Evolutionary conservation across 2,113 vertebrate species (phyloP), one percentile per base, ranked within the genome.

Genomic region (Indicator indicator): DNA sequence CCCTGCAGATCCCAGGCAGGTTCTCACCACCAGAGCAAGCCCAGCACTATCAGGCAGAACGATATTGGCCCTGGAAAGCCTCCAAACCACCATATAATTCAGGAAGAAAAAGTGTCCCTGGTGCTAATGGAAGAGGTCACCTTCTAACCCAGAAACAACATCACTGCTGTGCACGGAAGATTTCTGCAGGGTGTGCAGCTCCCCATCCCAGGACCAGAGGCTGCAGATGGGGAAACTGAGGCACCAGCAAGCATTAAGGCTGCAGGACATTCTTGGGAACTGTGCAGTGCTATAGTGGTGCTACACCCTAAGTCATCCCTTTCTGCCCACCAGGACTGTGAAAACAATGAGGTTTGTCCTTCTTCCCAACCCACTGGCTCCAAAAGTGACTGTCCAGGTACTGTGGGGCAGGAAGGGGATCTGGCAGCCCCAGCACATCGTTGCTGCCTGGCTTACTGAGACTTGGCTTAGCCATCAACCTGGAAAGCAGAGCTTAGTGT

Each of bases 121-220:
- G 78, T 83, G 93, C 82, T 89, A 26, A 89, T 54, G 74, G 69
- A 76, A 94, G 89, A 95, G 95, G 96, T 95, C 96, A 96, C 96
- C 95, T 97, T 97, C 95, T 81, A 79, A 96, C 88, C 90, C 76
- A 94, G 89, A 80, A 96, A 82, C 20, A 42, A 16, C 33, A 23
- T 59, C 30, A 33, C 26, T 46, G 68, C 38, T 6, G 2, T 2
- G 12, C 3, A 1, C 0, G 0, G 52, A 70, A 70, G n/a, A 52
- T 3, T 56, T 73, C 88, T 83, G 78, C 20, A 28, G 64, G 50
- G 30, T 2, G 27, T 21, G 7, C 48, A 8, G 9, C 38, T 42
- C 52, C 44, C n/a, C 62, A 16, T 1, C 24, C n/a, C 12, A 4
- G 63, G 40, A 36, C 24, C 23, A 54, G 46, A 30, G 52, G 23